Percentiles rank a stretch among this genome's conserved stretches.
Evolutionary conservation across 2,797 vertebrate genomes (phyloP).

Genomic region (Lateolabrax maculatus): DNA sequence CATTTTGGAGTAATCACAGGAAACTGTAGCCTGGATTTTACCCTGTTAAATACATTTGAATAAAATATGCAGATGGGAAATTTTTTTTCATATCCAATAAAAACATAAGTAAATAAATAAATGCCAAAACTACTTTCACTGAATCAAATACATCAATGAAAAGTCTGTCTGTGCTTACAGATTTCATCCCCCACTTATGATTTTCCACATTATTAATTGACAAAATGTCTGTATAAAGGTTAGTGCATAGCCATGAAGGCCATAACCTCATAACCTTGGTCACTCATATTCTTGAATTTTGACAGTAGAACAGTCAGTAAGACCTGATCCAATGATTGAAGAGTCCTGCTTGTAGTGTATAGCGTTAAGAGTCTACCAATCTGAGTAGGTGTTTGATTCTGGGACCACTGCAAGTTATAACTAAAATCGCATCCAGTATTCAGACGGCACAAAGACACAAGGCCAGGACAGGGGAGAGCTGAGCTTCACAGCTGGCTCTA

Average conservation of each 20-base stretch:
- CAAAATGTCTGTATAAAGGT: neutral
- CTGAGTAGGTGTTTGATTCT: neutral
- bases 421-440: slow-evolving; percentile 3
- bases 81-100: neutral
- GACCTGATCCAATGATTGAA: neutral
- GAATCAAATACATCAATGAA: neutral
- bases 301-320: neutral
- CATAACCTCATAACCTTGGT: neutral
- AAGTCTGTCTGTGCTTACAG: neutral
- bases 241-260: neutral
- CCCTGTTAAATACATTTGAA: neutral
- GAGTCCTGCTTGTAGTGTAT: neutral
- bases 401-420: neutral
- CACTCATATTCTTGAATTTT: neutral
- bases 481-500: neutral
- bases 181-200: neutral
- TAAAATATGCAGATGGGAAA: slow-evolving; percentile 4
- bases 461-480: neutral
- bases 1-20: neutral
- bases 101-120: neutral
- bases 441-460: neutral
- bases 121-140: neutral
- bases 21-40: neutral
- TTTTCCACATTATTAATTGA: neutral
- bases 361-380: neutral